Conservation (phyloP, 1,140 invertebrate genomes). For the Temnothorax curvispinosus region DNA sequence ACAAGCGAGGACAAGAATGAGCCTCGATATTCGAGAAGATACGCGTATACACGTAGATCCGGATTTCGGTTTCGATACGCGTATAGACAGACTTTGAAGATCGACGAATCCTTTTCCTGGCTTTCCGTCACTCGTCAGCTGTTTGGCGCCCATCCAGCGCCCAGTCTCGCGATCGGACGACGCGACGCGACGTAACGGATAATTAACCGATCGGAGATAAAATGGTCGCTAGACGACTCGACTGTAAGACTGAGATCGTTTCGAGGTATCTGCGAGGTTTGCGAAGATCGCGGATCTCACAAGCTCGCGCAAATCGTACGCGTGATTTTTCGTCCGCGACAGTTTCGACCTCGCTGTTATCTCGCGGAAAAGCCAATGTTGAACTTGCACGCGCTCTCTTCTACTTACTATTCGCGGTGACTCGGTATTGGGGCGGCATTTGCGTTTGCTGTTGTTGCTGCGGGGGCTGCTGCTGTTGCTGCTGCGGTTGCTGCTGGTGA, state of each 20-base stretch:
- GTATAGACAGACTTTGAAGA: not conserved
- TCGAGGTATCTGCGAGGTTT: too few species aligned
- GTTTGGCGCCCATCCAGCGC: constrained; percentile 31
- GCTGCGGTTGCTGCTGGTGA: constrained; percentile 79
- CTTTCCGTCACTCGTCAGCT: constrained; percentile 26
- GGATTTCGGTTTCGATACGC: too few species aligned
- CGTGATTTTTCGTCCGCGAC: too few species aligned
- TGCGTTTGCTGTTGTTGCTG: constrained; percentile 79
- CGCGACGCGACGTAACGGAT: not conserved
- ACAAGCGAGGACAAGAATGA: too few species aligned
- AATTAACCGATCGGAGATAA: not conserved
- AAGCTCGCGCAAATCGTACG: too few species aligned
- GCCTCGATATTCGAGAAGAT: not conserved
- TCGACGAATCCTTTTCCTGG: constrained; percentile 8
- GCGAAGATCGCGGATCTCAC: too few species aligned
- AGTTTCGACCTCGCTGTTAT: not conserved
- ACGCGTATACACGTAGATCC: too few species aligned
- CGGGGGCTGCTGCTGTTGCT: constrained; percentile 78
- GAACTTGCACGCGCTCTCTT: not conserved
- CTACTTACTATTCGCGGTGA: constrained; percentile 82
- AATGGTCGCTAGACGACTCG: too few species aligned
- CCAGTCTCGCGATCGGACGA: not conserved
- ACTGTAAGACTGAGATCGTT: too few species aligned
- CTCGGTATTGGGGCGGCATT: constrained; percentile 79
- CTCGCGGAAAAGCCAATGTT: not conserved